Evolutionary conservation across 2,797 vertebrate genomes (phyloP).

Genomic region (Hippopotamyrus pictus): DNA sequence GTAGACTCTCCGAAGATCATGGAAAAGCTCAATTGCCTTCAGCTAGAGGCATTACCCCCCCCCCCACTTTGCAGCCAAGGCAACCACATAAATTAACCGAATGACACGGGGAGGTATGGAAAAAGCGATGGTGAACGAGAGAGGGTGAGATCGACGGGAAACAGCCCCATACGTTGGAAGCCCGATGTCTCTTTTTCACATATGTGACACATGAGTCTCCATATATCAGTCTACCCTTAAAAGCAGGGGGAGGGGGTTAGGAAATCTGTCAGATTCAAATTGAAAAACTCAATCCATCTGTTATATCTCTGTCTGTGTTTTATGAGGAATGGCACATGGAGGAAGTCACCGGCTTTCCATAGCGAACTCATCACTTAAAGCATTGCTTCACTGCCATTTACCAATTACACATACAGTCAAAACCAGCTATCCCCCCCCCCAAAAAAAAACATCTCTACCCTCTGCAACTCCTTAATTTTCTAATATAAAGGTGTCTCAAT

Average conservation of each 20-base stretch:
- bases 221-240: not conserved
- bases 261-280: not conserved
- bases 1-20: not conserved
- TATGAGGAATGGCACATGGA: not conserved
- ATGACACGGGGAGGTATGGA: not conserved
- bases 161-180: not conserved
- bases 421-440: not conserved
- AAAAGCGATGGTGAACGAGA: not conserved
- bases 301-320: not conserved
- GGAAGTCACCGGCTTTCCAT: not conserved
- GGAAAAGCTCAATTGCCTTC: not conserved
- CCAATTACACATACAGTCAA: not conserved
- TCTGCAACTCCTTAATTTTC: not conserved
- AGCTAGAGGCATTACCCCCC: not conserved
- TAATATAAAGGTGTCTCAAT: not conserved
- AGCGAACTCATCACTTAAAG: not conserved
- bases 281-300: not conserved
- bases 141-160: not conserved
- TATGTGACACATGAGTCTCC: not conserved
- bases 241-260: accelerated
- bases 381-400: not conserved
- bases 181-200: not conserved
- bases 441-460: not conserved
- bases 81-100: not conserved
- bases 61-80: not conserved